These are phyloP conservation scores for Melanostoma mellinum DNA, from an alignment of 2,888 invertebrate species.

Conservation along the genomic window DNA sequence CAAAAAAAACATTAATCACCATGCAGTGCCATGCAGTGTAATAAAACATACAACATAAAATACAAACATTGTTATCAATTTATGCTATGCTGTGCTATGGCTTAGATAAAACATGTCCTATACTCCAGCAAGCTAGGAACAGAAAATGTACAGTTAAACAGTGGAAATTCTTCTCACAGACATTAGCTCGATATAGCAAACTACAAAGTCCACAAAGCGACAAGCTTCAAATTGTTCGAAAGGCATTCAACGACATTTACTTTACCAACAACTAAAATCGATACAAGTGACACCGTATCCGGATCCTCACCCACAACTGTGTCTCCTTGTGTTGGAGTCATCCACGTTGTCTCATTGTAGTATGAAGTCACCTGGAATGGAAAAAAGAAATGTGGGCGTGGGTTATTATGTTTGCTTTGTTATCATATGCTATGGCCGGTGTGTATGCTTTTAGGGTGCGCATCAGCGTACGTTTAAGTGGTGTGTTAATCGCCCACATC, in stretches of 20 bases:
- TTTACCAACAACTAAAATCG: constrained; percentile 91
- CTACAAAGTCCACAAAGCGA: constrained; percentile 14
- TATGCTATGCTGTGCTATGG: too few species aligned
- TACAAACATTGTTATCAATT: constrained; percentile 10
- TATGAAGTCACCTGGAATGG: constrained; percentile 80
- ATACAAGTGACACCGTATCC: constrained; percentile 90
- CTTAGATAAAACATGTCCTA: too few species aligned
- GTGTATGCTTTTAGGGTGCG: constrained; percentile 13
- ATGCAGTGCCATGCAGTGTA: constrained; percentile 26
- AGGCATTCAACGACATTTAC: constrained; percentile 82
- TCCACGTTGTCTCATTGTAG: constrained; percentile 81
- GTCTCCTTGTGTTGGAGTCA: constrained; percentile 81
- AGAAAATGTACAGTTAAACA: background rate
- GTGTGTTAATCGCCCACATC: constrained; percentile 17
- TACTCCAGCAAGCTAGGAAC: background rate
- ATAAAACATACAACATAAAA: constrained; percentile 33
- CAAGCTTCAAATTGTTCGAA: constrained; percentile 68
- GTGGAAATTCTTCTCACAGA: too few species aligned
- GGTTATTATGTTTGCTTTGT: constrained; percentile 30
- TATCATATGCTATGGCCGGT: constrained; percentile 25
- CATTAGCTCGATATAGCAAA: too few species aligned
- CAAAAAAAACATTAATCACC: constrained; percentile 75
- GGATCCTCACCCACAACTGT: constrained; percentile 85
- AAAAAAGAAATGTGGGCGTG: constrained; percentile 27
- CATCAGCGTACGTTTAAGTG: constrained; percentile 21